A percentile compares a stretch with the other conserved stretches of the same genome.
Evolutionary conservation across 2,113 vertebrate genomes (phyloP).

Genomic region (Aspidoscelis tigris): DNA sequence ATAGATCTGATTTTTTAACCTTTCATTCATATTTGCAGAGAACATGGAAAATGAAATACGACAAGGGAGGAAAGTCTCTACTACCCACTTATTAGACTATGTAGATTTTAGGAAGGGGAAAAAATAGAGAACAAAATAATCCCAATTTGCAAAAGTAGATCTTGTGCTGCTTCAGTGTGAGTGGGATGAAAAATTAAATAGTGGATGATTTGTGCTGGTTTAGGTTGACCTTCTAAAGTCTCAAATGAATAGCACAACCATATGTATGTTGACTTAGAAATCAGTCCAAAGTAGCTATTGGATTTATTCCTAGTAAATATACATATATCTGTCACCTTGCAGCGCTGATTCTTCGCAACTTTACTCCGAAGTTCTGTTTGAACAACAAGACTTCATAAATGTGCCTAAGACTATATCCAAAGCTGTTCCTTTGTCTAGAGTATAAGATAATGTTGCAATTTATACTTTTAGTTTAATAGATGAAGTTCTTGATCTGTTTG

Average conservation of each 20-base stretch:
- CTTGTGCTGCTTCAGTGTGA: neutral
- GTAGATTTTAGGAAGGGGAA: neutral
- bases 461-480: neutral
- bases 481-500: neutral
- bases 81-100: neutral
- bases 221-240: neutral
- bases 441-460: neutral
- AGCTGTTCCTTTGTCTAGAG: neutral
- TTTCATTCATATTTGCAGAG: neutral
- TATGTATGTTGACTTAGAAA: neutral
- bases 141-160: neutral
- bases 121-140: neutral
- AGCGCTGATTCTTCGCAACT: neutral
- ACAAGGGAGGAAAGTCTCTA: neutral
- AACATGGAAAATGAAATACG: no score
- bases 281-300: neutral
- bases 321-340: no score
- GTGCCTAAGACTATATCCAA: neutral
- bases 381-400: neutral
- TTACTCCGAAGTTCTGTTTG: neutral
- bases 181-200: neutral
- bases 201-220: neutral
- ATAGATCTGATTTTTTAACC: neutral
- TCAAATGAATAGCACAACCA: neutral
- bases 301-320: no score